Conservation (phyloP, 2,113 vertebrate genomes). For the Gymnogyps californianus region DNA sequence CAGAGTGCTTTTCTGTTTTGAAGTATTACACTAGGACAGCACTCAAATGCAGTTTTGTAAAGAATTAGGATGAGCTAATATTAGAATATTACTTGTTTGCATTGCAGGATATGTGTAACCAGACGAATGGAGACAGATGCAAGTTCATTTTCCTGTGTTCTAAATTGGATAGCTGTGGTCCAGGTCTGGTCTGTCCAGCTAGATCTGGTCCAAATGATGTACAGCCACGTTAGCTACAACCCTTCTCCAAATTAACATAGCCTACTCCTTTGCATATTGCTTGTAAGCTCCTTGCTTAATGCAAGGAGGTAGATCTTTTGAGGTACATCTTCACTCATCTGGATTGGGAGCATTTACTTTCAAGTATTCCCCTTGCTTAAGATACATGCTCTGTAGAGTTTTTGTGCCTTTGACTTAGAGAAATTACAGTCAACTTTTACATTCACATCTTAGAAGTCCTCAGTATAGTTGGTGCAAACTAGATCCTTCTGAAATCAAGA, state of each 20-base stretch:
- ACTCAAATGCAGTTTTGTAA: background rate
- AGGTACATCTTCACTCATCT: background rate
- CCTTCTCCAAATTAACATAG: background rate
- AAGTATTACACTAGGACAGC: background rate
- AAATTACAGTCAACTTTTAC: background rate
- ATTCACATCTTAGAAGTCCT: background rate
- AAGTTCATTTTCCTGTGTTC: background rate
- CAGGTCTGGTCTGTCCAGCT: background rate
- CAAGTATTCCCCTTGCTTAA: background rate
- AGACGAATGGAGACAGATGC: background rate
- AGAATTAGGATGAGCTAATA: background rate
- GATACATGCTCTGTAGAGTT: rapidly evolving
- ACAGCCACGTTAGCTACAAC: background rate
- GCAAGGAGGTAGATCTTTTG: background rate
- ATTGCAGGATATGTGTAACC: background rate
- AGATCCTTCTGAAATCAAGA: background rate
- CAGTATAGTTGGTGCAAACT: background rate
- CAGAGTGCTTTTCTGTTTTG: background rate
- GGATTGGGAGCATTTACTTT: background rate
- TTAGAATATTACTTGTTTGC: background rate
- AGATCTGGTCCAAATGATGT: background rate
- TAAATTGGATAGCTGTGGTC: background rate
- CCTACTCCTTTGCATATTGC: rapidly evolving
- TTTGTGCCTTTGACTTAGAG: background rate
- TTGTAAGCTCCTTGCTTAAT: background rate